These are phyloP conservation scores for Acropora tenuis DNA, from an alignment of 64 coral and sea anemone species.

Conservation along the genomic window DNA sequence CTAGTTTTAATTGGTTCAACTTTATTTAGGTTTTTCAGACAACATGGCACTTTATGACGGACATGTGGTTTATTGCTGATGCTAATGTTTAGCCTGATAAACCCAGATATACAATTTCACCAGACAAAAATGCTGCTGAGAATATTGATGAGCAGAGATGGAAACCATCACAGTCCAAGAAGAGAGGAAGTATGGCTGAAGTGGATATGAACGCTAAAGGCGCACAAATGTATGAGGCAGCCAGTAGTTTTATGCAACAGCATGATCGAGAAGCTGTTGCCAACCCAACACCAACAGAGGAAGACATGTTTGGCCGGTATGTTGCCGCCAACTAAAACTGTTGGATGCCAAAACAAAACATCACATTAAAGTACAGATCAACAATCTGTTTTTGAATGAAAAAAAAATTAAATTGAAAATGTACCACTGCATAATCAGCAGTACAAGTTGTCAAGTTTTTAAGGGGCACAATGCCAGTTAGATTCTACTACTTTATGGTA, in stretches of 20 bases:
- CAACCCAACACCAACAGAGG: slow-evolving; percentile 14
- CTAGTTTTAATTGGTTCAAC: neutral
- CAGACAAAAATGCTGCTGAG: neutral
- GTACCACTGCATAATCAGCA: neutral
- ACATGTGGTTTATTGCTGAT: slow-evolving; percentile 24
- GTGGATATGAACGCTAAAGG: slow-evolving; percentile 1
- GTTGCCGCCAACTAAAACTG: slow-evolving; percentile 43
- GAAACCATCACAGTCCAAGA: slow-evolving; percentile 7
- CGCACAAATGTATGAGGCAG: slow-evolving; percentile 19
- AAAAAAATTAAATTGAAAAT: slow-evolving; percentile 26
- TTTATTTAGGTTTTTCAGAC: slow-evolving; percentile 14
- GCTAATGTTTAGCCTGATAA: neutral
- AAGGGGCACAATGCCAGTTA: slow-evolving; percentile 1
- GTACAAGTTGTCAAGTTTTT: slow-evolving; percentile 3
- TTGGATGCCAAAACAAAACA: slow-evolving; percentile 20
- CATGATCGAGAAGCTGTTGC: slow-evolving; percentile 1
- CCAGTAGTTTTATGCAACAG: slow-evolving; percentile 24
- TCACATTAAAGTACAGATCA: slow-evolving; percentile 33
- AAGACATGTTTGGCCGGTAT: slow-evolving; percentile 33
- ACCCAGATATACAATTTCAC: neutral
- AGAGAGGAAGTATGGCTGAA: neutral
- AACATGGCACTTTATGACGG: slow-evolving; percentile 12
- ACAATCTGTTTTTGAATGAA: slow-evolving; percentile 26
- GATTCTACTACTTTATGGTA: neutral
- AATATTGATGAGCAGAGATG: neutral